phyloP scores from a whole-genome alignment of 2,113 vertebrate genomes.

The Scatophagus argus region DNA sequence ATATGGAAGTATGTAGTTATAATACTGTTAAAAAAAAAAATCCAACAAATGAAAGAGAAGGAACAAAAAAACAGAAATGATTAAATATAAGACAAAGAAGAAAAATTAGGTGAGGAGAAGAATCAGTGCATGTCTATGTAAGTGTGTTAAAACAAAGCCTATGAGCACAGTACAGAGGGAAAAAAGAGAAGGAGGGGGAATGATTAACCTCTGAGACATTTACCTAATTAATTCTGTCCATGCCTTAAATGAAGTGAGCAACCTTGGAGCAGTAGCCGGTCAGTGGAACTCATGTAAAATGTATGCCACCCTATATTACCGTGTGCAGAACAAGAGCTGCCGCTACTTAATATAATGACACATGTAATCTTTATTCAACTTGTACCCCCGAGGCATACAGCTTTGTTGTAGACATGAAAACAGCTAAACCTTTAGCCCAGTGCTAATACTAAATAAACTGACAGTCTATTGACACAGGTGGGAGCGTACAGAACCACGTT shows the following conservation, averaged over 20 bases:
- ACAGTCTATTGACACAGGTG: slow-evolving; percentile 75
- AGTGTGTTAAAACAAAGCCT: slow-evolving; percentile 43
- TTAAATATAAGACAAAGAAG: slow-evolving; percentile 18
- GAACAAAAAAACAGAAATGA: not conserved
- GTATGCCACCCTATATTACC: slow-evolving; percentile 73
- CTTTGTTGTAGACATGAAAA: slow-evolving; percentile 58
- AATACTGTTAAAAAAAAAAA: slow-evolving; percentile 47
- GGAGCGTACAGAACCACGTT: slow-evolving; percentile 49
- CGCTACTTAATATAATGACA: slow-evolving; percentile 76
- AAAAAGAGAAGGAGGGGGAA: slow-evolving; percentile 42
- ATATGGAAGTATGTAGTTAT: not conserved
- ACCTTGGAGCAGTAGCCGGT: slow-evolving; percentile 66
- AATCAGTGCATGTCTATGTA: slow-evolving; percentile 1
- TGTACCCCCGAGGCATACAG: slow-evolving; percentile 42
- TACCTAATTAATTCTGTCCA: slow-evolving; percentile 79
- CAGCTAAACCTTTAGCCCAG: slow-evolving; percentile 54
- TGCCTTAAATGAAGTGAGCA: slow-evolving; percentile 75
- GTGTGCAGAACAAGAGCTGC: slow-evolving; percentile 66
- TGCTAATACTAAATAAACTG: slow-evolving; percentile 69
- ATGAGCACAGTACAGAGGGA: slow-evolving; percentile 16
- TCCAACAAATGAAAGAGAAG: slow-evolving; percentile 30
- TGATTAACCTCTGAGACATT: slow-evolving; percentile 81
- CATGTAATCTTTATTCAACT: slow-evolving; percentile 80
- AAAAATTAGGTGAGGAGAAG: slow-evolving; percentile 1
- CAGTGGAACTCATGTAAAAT: slow-evolving; percentile 80